These are phyloP conservation scores for Penaeus monodon DNA, from an alignment of 2,888 invertebrate genomes.

Conservation along the genomic window DNA sequence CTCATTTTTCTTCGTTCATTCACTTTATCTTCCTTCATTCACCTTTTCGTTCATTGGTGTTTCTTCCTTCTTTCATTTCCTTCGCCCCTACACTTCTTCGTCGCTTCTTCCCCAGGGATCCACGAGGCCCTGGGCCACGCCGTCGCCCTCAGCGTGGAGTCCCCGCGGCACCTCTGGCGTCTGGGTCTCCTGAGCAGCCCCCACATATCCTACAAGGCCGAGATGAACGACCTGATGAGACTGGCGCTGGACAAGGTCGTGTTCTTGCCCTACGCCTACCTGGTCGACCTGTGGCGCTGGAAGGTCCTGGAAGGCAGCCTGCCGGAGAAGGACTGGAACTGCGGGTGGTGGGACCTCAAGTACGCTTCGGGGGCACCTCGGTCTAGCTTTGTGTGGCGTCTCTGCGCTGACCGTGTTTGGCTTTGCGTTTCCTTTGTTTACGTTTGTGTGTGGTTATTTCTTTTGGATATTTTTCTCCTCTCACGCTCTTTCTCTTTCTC, in stretches of 20 bases:
- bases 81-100: too few relatives aligned
- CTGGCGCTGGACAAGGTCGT: slow-evolving; percentile 81
- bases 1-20: too few relatives aligned
- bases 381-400: too few relatives aligned
- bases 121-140: slow-evolving; percentile 89
- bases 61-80: too few relatives aligned
- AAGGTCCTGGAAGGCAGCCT: slow-evolving; percentile 84
- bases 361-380: slow-evolving; percentile 67
- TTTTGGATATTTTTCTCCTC: too few relatives aligned
- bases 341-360: slow-evolving; percentile 85
- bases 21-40: too few relatives aligned
- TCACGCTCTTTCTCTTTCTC: too few relatives aligned
- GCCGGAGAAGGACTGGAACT: slow-evolving; percentile 84
- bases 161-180: slow-evolving; percentile 81
- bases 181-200: slow-evolving; percentile 78
- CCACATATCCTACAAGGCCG: slow-evolving; percentile 73
- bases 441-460: background rate
- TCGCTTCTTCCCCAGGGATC: slow-evolving; percentile 76
- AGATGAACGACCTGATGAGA: slow-evolving; percentile 83
- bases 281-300: slow-evolving; percentile 82
- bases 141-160: slow-evolving; percentile 81
- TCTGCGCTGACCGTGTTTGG: background rate
- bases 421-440: background rate
- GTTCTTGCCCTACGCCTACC: slow-evolving; percentile 69
- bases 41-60: too few relatives aligned